Base-by-base conservation (phyloP, 2,888 invertebrate species). In the Gisinianus flammeolus region DNA sequence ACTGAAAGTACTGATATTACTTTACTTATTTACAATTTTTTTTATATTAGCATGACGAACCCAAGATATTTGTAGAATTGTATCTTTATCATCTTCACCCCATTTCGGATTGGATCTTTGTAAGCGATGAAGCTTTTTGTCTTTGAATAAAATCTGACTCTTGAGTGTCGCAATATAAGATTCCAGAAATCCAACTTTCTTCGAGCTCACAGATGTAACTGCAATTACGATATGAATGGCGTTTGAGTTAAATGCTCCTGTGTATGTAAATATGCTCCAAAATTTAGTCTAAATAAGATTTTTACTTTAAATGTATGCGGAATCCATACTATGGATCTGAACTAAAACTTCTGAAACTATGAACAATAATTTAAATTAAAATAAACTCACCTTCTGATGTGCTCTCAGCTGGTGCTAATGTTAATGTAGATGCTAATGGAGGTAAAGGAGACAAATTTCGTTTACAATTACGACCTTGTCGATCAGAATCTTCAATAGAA, bases 51-150 rank as follows among this genome's bases (percentile, higher is more conserved):
- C 16, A 24, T 58, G 22, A 58, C 56, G 22, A 30, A 67, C 67
- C 67, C 31, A 67, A 22, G 67, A 22, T 33, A 0, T 30, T 31
- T 67, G 67, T 31, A 67, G 33, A 31, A 67, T 16, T 2, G 31
- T n/a, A 16, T 67, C 67, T 19, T 67, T 67, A n/a, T 67, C 22
- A 33, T 58, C 56, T 24, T 58, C 67, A 31, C 8, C 8, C 0
- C 8, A 31, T 5, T 31, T 31, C 2, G 33, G 30, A n/a, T 16
- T 16, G 4, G 31, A 5, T 33, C 30, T 33, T n/a, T 67, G 67
- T 31, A 67, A 4, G 19, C 67, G 67, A 31, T 31, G 33, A 2
- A 67, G 67, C n/a, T 67, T 67, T 10, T 67, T 67, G n/a, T 67
- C 67, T 33, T 67, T 67, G n/a, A 1, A 67, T n/a, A 33, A 31